Conservation (phyloP, 2,888 invertebrate genomes). For the Drosophila ezoana region DNA sequence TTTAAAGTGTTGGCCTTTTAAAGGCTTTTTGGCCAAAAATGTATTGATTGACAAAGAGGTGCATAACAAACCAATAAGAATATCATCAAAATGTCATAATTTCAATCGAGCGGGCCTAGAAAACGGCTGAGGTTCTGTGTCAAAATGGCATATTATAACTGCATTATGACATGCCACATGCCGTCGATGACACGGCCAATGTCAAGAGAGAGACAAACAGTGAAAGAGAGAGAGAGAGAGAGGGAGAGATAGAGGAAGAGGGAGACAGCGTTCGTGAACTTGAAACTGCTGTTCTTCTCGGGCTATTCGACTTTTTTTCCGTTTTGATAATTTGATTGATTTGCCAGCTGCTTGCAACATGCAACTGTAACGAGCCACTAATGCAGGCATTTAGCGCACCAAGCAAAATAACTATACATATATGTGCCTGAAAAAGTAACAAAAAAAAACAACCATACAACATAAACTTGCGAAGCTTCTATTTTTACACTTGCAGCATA, state of each 20-base stretch:
- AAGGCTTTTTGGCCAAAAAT: conserved; percentile 9
- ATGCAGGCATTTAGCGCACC: conserved; percentile 71
- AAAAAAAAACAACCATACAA: conserved; percentile 37
- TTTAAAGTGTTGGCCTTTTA: conserved; percentile 53
- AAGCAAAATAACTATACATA: conserved; percentile 36
- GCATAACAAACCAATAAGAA: conserved; percentile 82
- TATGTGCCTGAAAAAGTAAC: neutral
- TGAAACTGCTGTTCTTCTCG: conserved; percentile 53
- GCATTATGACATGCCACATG: conserved; percentile 79
- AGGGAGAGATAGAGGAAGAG: conserved; percentile 10
- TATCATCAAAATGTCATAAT: conserved; percentile 84
- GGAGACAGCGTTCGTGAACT: conserved; percentile 60
- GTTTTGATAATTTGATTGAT: conserved; percentile 73
- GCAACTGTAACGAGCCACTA: conserved; percentile 79
- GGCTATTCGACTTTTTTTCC: conserved; percentile 30
- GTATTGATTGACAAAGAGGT: conserved; percentile 54
- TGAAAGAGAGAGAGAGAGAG: neutral
- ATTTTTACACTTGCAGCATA: neutral
- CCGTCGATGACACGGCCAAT: conserved; percentile 42
- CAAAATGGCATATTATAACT: conserved; percentile 77
- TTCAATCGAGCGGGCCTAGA: conserved; percentile 57
- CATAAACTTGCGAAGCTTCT: conserved; percentile 18
- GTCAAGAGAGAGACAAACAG: conserved; percentile 11
- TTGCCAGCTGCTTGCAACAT: conserved; percentile 65
- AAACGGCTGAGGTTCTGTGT: conserved; percentile 40